Evolutionary conservation across 2,888 invertebrate species (phyloP), one percentile per base, ranked within the genome.

Genomic region (Lutraria lutraria): DNA sequence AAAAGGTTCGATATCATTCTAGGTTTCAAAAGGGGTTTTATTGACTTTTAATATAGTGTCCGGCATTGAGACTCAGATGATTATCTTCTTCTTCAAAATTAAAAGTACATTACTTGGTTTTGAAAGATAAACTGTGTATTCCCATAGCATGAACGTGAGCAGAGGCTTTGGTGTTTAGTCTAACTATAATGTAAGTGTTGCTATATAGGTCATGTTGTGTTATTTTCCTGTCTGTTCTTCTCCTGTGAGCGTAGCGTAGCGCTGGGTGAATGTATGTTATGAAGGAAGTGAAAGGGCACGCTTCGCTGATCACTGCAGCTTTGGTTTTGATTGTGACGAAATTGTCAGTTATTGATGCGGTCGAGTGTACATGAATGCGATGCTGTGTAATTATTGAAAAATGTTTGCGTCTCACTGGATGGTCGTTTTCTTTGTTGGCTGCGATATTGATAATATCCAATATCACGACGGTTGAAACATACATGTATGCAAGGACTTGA

Each of bases 361-460:
- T 31, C 19, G 34, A 56, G 80, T 85, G 85, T 85, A 85, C 80
- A 85, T 80, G 68, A 83, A 68, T 15, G 76, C 76, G 6, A 80
- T 80, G 85, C 60, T 53, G 80, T 85, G 72, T 79, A 80, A 76
- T 84, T 84, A 84, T 84, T 84, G 84, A 84, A 84, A 84, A 84
- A 84, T 54, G 79, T 85, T 53, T 31, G 80, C 25, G 76, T 76
- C 76, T 76, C 25, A 29, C 80, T 63, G 56, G 56, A 34, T 34
- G 79, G 85, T 19, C 79, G 60, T 21, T 76, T 85, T 80, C 84
- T 84, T 84, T 84, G 84, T 84, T 76, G 84, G 72, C 43, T 31
- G 34, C n/a, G 54, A 79, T 34, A 43, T 43, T 76, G 53, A 21
- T 56, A 76, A 80, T 85, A 80, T 79, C 84, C 79, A 79, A 79